Evolutionary conservation across 2,113 vertebrate genomes (phyloP), one percentile per base, ranked within the genome.

Genomic region (Takifugu bimaculatus): DNA sequence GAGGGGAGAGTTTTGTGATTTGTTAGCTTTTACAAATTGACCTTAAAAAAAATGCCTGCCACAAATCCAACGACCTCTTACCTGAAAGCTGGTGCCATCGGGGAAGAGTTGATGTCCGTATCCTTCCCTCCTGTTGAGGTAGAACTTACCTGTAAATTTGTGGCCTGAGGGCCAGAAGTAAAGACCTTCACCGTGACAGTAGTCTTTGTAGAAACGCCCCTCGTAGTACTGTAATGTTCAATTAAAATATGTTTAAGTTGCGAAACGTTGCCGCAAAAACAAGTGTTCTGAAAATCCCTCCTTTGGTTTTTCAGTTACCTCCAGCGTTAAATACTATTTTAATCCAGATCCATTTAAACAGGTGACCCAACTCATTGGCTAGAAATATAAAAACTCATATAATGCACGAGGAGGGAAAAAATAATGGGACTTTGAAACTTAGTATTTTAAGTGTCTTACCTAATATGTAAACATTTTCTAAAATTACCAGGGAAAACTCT

Each of bases 51-150:
- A 12, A 28, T 6, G 10, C 5, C 4, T 5, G 32, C 32, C 14
- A 26, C 51, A 3, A 11, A 42, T 7, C 15, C 13, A 13, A 25
- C 1, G 1, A 52, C 15, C 9, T 3, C 57, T 67, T 81, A 95
- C 95, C 91, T 93, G 84, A 79, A 94, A 96, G 32, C 75, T 70
- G 53, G 79, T 73, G 20, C 92, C 90, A 48, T 91, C 77, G 2
- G 88, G 79, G 48, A 83, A 90, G 62, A 72, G 20, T 26, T 92
- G 84, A 12, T 85, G 67, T n/a, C 94, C 94, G 1, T 92, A 96
- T 15, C 94, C 94, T 78, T 96, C 94, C 60, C 89, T 90, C 35
- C 65, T 86, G 65, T 93, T 93, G 35, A 96, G 90, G 84, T 93
- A 97, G 74, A 94, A 93, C 56, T 72, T 90, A 54, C 95, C 95